Base-by-base conservation (phyloP, 30 jellyfish, hydroid and myxozoan species). In the Phacellophora camtschatica region DNA sequence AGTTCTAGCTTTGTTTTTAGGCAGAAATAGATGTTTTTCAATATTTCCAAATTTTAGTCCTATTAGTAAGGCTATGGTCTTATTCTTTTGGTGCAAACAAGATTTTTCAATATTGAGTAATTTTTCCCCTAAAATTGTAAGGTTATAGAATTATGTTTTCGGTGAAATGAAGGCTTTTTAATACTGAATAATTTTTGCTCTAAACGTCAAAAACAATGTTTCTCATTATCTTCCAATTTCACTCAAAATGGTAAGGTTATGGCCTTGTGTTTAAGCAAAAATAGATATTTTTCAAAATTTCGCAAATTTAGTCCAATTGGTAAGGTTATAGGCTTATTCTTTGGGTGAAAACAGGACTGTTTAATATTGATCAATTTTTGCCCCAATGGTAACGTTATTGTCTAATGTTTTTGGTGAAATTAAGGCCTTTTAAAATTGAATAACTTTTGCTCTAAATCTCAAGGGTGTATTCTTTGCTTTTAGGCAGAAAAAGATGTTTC, bases 181-280 rank as follows among this genome's bases (percentile, higher is more conserved):
- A n/a, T n/a, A n/a, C n/a, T n/a, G n/a, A n/a, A n/a, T n/a, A n/a
- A n/a, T n/a, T n/a, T n/a, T 56, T 56, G 36, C 45, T 22, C 41
- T 23, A 56, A 56, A 56, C n/a, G n/a, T n/a, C n/a, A n/a, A n/a
- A n/a, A n/a, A n/a, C n/a, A n/a, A n/a, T n/a, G n/a, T n/a, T n/a
- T n/a, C n/a, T n/a, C n/a, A n/a, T n/a, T n/a, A n/a, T n/a, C n/a
- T n/a, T n/a, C n/a, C n/a, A n/a, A n/a, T n/a, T n/a, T n/a, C n/a
- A n/a, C n/a, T n/a, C n/a, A n/a, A n/a, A n/a, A n/a, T n/a, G n/a
- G 71, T 56, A 64, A 64, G 77, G 77, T 9, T 64, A 64, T 30
- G n/a, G 59, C 77, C 77, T 64, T 64, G 27, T 19, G 5, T n/a
- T 28, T 64, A 30, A 20, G 2, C 77, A 9, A 2, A 9, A 64